These are phyloP conservation scores for Thalassarche chlororhynchos DNA, from an alignment of 2,113 vertebrate genomes.

Conservation along the genomic window DNA sequence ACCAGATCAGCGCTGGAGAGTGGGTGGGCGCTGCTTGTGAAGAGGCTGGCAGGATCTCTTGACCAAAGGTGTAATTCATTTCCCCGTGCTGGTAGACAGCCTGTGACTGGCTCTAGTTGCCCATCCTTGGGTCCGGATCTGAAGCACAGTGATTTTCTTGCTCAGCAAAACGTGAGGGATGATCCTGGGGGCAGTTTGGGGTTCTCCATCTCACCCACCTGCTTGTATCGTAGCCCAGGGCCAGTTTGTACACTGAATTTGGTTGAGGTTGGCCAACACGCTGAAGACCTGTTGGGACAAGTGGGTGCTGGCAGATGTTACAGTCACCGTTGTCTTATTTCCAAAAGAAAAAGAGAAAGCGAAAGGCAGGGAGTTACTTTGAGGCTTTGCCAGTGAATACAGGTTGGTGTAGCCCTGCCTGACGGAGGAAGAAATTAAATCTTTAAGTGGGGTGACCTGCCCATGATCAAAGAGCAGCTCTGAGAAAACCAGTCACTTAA, in stretches of 20 bases:
- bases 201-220: fast-evolving
- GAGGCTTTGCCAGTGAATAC: neutral
- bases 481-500: neutral
- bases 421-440: neutral
- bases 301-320: neutral
- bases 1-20: neutral
- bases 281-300: neutral
- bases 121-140: neutral
- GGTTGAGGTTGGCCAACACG: neutral
- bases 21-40: neutral
- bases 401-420: neutral
- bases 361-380: neutral
- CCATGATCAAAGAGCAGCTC: neutral
- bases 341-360: neutral
- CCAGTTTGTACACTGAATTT: neutral
- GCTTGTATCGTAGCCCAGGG: fast-evolving
- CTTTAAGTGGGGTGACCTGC: neutral
- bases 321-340: neutral
- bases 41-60: neutral
- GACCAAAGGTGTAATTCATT: neutral
- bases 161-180: neutral
- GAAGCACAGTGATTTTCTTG: neutral
- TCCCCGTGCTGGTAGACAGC: neutral
- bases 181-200: neutral
- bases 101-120: neutral